A percentile compares a stretch with the other conserved stretches of the same genome.
phyloP scores from a whole-genome alignment of 2,888 invertebrate genomes.

The Creontiades dilutus region DNA sequence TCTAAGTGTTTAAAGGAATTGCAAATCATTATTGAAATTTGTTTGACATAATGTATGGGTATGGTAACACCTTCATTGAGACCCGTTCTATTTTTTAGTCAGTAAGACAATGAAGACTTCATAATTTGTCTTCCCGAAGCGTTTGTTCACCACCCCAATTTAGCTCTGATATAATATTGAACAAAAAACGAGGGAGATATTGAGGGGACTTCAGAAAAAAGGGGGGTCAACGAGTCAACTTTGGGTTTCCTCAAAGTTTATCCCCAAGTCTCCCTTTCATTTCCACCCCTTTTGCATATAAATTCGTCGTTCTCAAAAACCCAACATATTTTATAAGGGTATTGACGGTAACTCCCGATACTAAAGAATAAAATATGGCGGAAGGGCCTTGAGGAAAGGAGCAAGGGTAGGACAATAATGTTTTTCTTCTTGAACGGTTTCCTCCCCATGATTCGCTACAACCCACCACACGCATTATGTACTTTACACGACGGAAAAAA shows the following conservation, averaged over 20 bases:
- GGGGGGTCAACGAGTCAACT: constrained; percentile 47
- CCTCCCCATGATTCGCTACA: constrained; percentile 31
- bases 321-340: constrained; percentile 69
- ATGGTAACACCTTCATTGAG: too few species aligned
- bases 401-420: constrained; percentile 63
- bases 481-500: constrained; percentile 56
- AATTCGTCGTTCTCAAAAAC: constrained; percentile 67
- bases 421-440: constrained; percentile 64
- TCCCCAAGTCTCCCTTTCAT: constrained; percentile 36
- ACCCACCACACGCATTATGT: constrained; percentile 64
- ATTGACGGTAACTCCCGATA: constrained; percentile 68
- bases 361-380: constrained; percentile 69
- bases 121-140: background rate
- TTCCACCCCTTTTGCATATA: constrained; percentile 66
- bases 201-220: background rate
- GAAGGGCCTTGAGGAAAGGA: constrained; percentile 5
- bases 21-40: too few species aligned
- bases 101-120: too few species aligned
- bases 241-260: background rate
- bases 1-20: too few species aligned
- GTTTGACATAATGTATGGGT: too few species aligned
- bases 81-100: too few species aligned
- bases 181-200: background rate
- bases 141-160: background rate
- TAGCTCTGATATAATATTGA: constrained; percentile 14